These are phyloP conservation scores for Halocynthia roretzi DNA, from an alignment of 23 tunicate genomes.

Conservation along the genomic window DNA sequence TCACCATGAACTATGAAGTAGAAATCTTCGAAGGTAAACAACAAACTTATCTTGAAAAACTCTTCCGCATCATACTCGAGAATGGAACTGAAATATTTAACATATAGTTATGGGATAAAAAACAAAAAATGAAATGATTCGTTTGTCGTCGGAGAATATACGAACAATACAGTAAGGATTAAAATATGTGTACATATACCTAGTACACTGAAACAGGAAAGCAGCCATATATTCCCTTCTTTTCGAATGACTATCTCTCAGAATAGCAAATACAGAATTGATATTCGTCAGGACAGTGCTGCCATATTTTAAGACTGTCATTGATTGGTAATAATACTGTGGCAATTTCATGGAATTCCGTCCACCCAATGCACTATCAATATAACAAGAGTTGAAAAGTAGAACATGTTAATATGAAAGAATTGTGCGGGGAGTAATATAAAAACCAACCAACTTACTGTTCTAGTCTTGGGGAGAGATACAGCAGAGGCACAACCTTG, in stretches of 20 bases:
- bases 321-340: slow-evolving; percentile 26
- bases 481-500: slow-evolving; percentile 45
- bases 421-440: background rate
- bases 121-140: background rate
- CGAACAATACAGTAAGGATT: slow-evolving; percentile 11
- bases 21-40: slow-evolving; percentile 64
- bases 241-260: slow-evolving; percentile 48
- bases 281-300: slow-evolving; percentile 34
- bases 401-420: background rate
- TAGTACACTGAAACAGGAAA: slow-evolving; percentile 37
- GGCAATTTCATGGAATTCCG: slow-evolving; percentile 49
- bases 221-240: slow-evolving; percentile 80
- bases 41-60: slow-evolving; percentile 39
- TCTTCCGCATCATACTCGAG: slow-evolving; percentile 82
- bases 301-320: slow-evolving; percentile 37
- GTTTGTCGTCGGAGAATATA: background rate
- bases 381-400: background rate
- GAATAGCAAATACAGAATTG: slow-evolving; percentile 22
- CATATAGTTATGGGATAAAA: background rate
- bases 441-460: slow-evolving; percentile 34
- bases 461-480: slow-evolving; percentile 55
- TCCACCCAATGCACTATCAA: slow-evolving; percentile 42
- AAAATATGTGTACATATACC: slow-evolving; percentile 13
- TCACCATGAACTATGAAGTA: slow-evolving; percentile 69
- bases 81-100: slow-evolving; percentile 32